Percentiles rank a stretch among this genome's conserved stretches.
Conservation (phyloP, 2,888 invertebrate species). For the Molorchus minor region DNA sequence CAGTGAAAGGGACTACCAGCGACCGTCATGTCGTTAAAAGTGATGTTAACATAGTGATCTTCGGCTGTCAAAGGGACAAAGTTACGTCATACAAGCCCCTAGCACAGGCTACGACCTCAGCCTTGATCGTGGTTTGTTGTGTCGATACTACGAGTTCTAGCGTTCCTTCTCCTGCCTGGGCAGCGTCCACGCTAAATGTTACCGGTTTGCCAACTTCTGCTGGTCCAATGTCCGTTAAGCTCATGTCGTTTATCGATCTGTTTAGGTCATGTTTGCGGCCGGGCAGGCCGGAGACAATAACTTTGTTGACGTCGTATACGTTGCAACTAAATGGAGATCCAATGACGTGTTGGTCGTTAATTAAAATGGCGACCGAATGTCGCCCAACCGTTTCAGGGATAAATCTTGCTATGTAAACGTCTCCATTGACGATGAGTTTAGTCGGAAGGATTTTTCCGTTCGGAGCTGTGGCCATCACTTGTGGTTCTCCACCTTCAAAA, state of each 20-base stretch:
- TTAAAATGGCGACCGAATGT: constrained; percentile 82
- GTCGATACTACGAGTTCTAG: constrained; percentile 92
- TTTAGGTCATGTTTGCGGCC: constrained; percentile 56
- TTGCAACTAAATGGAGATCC: constrained; percentile 95
- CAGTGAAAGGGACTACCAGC: constrained; percentile 92
- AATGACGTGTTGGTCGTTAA: constrained; percentile 85
- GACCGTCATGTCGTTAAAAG: constrained; percentile 92
- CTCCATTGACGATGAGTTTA: constrained; percentile 72
- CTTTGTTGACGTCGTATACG: constrained; percentile 90
- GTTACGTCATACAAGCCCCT: constrained; percentile 92
- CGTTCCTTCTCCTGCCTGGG: constrained; percentile 94
- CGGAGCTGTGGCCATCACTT: constrained; percentile 81
- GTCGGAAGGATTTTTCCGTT: constrained; percentile 83
- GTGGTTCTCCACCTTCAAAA: constrained; percentile 69
- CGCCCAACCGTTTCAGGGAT: constrained; percentile 88
- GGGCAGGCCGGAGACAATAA: constrained; percentile 73
- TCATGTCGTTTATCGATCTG: constrained; percentile 56
- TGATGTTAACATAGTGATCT: constrained; percentile 91
- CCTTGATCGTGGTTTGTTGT: constrained; percentile 85
- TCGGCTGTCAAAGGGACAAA: constrained; percentile 90
- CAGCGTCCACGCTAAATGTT: constrained; percentile 93
- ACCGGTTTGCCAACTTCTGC: constrained; percentile 84
- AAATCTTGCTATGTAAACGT: constrained; percentile 81
- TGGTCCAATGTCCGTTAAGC: constrained; percentile 60
- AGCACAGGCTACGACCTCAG: constrained; percentile 86